Base-by-base conservation (phyloP, 2,888 invertebrate genomes). In the Drosophila helvetica region DNA sequence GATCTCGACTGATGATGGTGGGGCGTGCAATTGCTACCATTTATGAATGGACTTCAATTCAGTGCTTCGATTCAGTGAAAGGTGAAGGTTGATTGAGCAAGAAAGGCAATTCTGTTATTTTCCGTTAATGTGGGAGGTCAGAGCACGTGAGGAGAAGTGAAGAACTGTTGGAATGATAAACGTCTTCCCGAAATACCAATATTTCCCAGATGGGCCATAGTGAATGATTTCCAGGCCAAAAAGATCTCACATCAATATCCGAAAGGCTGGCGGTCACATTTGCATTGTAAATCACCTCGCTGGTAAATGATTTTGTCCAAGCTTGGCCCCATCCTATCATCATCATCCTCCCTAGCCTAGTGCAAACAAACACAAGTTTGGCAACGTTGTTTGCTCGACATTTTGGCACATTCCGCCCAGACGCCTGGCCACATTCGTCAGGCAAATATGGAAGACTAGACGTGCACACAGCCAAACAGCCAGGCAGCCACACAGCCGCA, bases 351-450 rank as follows among this genome's bases (percentile, higher is more conserved):
- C 22, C 22, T 22, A 5, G 4, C 22, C 22, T 5, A 22, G 5
- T 22, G 4, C 22, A 22, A 22, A 5, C 22, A 70, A 70, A 60
- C 70, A n/a, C 19, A 30, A 47, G 45, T 25, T 56, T 43, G 64
- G 42, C 17, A 12, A 47, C 30, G 42, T 52, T 48, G 63, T 53
- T 56, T 70, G 52, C 63, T 30, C 38, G 56, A 70, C 56, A 70
- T 70, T 70, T 63, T 63, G 53, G 63, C 71, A 71, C 64, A 57
- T 71, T 63, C 56, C 63, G 22, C 38, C 52, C 71, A 70, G 63
- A 70, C 54, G 70, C 71, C 70, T 57, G 56, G n/a, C 53, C 71
- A 68, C 67, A 68, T 62, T 63, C 63, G 63, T 57, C 70, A 54
- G 52, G 38, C 48, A 33, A 69, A 56, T 46, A 56, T n/a, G 56